Conservation (phyloP, 2,113 vertebrate genomes). For the Cygnus buccinator region DNA sequence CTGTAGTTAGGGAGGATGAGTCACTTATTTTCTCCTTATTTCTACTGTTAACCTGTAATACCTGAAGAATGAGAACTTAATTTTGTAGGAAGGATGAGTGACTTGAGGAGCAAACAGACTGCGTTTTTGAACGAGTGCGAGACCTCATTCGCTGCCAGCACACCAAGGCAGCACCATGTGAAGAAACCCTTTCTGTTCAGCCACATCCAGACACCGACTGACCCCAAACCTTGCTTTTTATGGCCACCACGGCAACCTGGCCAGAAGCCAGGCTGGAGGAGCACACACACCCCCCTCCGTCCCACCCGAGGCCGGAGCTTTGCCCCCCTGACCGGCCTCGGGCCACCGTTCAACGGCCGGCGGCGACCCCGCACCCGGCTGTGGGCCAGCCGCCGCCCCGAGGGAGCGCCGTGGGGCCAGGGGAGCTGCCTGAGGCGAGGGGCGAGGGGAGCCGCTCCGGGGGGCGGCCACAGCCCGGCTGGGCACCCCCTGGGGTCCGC, state of each 20-base stretch:
- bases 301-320: too few species aligned
- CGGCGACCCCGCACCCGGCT: too few species aligned
- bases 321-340: too few species aligned
- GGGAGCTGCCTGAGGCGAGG: not conserved
- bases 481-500: not conserved
- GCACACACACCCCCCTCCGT: too few species aligned
- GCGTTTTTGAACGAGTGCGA: not conserved
- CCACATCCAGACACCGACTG: too few species aligned
- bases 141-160: not conserved
- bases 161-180: not conserved
- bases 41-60: not conserved
- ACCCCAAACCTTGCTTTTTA: not conserved
- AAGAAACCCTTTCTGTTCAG: not conserved
- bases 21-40: not conserved
- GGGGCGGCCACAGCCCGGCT: not conserved
- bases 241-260: not conserved
- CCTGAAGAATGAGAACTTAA: fast-evolving
- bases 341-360: not conserved
- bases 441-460: not conserved
- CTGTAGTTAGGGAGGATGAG: not conserved
- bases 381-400: too few species aligned
- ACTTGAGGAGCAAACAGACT: not conserved
- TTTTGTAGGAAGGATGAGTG: fast-evolving
- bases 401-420: not conserved
- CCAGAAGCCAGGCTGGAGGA: too few species aligned